phyloP scores from a whole-genome alignment of 2,113 vertebrate species.

The Misgurnus anguillicaudatus region DNA sequence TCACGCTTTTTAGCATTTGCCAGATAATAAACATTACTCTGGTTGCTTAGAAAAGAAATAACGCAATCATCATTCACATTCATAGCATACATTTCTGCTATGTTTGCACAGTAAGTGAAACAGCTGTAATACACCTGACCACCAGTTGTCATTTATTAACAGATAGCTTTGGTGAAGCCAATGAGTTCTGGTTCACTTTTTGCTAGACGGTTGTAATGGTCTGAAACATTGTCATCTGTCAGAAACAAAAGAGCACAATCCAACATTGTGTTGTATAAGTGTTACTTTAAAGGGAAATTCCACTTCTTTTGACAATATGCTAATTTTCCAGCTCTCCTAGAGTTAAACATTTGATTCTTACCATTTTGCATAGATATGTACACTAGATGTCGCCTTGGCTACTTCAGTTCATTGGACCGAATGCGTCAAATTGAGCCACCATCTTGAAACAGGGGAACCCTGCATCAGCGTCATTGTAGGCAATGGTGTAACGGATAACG shows the following conservation, averaged over 20 bases:
- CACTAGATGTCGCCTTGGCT: no score
- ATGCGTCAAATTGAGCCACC: no score
- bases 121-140: conserved; percentile 11
- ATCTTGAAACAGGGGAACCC: no score
- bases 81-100: neutral
- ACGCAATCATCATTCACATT: neutral
- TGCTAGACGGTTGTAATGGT: conserved; percentile 9
- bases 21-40: neutral
- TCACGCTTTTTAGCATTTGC: neutral
- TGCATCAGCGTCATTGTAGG: no score
- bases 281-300: no score
- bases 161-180: conserved; percentile 46
- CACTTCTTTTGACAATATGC: no score
- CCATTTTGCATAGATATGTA: no score
- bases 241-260: neutral
- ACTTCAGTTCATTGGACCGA: no score
- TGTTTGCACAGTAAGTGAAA: neutral
- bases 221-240: neutral
- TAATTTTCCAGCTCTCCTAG: no score
- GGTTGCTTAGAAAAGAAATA: neutral
- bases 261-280: no score
- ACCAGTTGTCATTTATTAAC: conserved; percentile 55
- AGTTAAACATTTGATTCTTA: no score
- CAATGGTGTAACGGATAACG: no score
- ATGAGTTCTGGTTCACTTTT: conserved; percentile 25